A percentile compares a stretch with the other conserved stretches of the same genome.
Evolutionary conservation across 2,797 vertebrate genomes (phyloP).

Genomic region (Phoxinus dragarum): DNA sequence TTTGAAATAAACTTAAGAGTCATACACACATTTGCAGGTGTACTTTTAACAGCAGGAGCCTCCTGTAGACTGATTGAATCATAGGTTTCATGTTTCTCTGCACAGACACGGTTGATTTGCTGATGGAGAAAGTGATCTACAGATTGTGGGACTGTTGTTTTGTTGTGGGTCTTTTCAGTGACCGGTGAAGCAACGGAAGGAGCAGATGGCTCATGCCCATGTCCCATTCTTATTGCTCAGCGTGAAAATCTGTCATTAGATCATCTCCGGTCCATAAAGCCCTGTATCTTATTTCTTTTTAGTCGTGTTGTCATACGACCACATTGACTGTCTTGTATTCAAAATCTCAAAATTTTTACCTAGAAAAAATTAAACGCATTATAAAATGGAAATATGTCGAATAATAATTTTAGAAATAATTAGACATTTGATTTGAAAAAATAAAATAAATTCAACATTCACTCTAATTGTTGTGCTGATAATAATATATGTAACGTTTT

Average conservation of each 20-base stretch:
- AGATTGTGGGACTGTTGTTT: slow-evolving; percentile 23
- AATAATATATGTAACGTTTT: too few species aligned
- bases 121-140: slow-evolving; percentile 16
- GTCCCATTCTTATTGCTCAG: slow-evolving; percentile 43
- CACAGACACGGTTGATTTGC: slow-evolving; percentile 1
- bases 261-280: slow-evolving; percentile 34
- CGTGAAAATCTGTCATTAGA: slow-evolving; percentile 51
- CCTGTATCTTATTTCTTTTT: neutral
- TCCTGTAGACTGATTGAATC: slow-evolving; percentile 9
- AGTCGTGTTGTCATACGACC: neutral
- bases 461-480: neutral
- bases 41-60: neutral
- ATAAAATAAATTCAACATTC: neutral
- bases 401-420: neutral
- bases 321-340: neutral
- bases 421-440: neutral
- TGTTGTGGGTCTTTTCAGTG: slow-evolving; percentile 34
- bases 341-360: neutral
- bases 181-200: slow-evolving; percentile 28
- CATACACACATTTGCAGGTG: neutral
- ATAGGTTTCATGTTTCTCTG: slow-evolving; percentile 1
- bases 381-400: neutral
- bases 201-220: slow-evolving; percentile 55
- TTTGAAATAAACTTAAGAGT: neutral
- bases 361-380: neutral